These are phyloP conservation scores for Actinia equina DNA, from an alignment of 64 coral and sea anemone species.

Conservation along the genomic window DNA sequence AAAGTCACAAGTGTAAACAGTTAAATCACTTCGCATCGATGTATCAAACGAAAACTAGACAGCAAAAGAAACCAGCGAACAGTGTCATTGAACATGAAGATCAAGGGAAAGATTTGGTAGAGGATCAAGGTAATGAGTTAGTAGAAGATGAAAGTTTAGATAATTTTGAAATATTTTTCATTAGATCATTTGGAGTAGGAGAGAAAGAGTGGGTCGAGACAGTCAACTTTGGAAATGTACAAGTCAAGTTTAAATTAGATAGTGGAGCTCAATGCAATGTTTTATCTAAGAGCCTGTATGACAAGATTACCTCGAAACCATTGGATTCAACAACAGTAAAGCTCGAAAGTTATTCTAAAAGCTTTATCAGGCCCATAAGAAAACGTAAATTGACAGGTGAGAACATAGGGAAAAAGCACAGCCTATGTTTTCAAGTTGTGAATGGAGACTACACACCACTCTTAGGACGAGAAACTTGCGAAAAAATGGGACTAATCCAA, in stretches of 20 bases:
- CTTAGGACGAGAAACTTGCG: slow-evolving; percentile 25
- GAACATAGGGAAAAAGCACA: slow-evolving; percentile 22
- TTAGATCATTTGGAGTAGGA: slow-evolving; percentile 25
- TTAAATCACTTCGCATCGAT: slow-evolving; percentile 16
- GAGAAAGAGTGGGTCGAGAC: slow-evolving; percentile 45
- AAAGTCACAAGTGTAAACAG: slow-evolving; percentile 29
- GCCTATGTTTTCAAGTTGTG: slow-evolving; percentile 46
- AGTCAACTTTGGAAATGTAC: slow-evolving; percentile 30
- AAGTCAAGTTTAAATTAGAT: slow-evolving; percentile 26
- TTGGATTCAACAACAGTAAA: slow-evolving; percentile 16
- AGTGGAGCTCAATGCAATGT: slow-evolving; percentile 51
- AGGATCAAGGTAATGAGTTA: too few relatives aligned
- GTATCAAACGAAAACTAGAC: slow-evolving; percentile 9
- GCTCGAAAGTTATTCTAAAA: slow-evolving; percentile 46
- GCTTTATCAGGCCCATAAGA: neutral
- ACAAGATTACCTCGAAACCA: slow-evolving; percentile 33
- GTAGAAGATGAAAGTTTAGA: slow-evolving; percentile 4
- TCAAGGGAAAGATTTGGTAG: neutral
- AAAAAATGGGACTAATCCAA: slow-evolving; percentile 39
- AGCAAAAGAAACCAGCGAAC: neutral
- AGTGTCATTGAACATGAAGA: neutral
- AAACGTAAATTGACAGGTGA: slow-evolving; percentile 20
- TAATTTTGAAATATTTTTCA: slow-evolving; percentile 34
- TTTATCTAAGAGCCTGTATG: slow-evolving; percentile 42
- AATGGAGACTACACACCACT: slow-evolving; percentile 48